Evolutionary conservation across 2,888 invertebrate species (phyloP), one percentile per base, ranked within the genome.

Genomic region (Tenthredo distinguenda): DNA sequence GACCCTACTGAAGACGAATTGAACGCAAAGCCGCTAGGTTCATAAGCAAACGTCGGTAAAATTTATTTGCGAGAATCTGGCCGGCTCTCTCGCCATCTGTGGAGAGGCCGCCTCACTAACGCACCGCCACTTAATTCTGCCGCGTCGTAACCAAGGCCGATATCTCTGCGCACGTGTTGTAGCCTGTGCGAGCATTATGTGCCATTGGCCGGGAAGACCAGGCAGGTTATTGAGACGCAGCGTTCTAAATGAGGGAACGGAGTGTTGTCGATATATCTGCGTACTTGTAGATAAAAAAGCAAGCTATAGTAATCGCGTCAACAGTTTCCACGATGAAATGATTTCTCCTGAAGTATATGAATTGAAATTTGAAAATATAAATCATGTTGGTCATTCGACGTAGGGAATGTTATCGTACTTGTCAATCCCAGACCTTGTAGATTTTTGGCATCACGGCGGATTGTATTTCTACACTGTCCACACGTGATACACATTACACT

Each of bases 1-100:
- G 90, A 91, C 88, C 92, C 92, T 87, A 92, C 92, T 92, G 92
- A 90, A 89, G 92, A 92, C 92, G 85, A 68, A 18, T 37, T 50
- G 12, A 0, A 0, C 0, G 0, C 4, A 37, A 15, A 5, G 21
- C 71, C 9, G 40, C 15, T 18, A 37, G 47, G 55, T 85, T 85
- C 86, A 87, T 87, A 9, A 43, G 10, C 26, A 26, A 34, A 10
- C 71, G 43, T 40, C 12, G 15, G 9, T 31, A 3, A 40, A 34
- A 58, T 87, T 84, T 58, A 47, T 5, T 55, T 79, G 83, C 77
- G 90, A 81, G 90, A 89, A 86, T 12, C 18, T 12, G 34, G 34
- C 21, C 4, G 21, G 50, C 26, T 21, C n/a, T 31, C 84, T 76
- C 82, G 88, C 77, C 88, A 26, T 84, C 86, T 84, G 26, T 40